Base-by-base conservation (phyloP, 2,113 vertebrate species). In the Sceloporus tristichus region DNA sequence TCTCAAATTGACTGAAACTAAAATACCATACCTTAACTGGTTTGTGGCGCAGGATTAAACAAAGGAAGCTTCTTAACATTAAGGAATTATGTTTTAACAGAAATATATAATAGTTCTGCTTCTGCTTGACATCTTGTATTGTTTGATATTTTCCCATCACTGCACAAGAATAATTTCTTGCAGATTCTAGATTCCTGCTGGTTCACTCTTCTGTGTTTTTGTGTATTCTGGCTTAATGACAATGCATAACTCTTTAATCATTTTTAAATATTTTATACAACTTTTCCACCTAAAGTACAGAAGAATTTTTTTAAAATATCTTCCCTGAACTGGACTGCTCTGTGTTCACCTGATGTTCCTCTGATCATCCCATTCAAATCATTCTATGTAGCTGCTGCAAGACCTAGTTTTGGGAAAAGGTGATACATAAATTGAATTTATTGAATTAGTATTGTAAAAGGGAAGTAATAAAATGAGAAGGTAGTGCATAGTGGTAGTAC, bases 1-100 rank as follows among this genome's bases (percentile, higher is more conserved):
- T 68, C 34, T 87, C 71, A 29, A n/a, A 42, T 71, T 87, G 77
- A 81, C 38, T 74, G n/a, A 79, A 27, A 73, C 54, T 21, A 21
- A 71, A 56, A 79, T 27, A 54, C 54, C 34, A 34, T 80, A 29
- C 5, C 34, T 80, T 87, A 42, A 65, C 9, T 16, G 13, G 11
- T 79, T 25, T 70, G 42, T 70, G 62, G 8, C 34, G 19, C 42
- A 25, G 19, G 29, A 86, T 86, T 54, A 70, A 54, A 62, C 9
- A 68, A 70, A 25, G 2, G 6, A 38, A 34, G 56, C 54, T 65
- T 79, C 29, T 40, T 59, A 25, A 38, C 10, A 9, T 48, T 38
- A 84, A 65, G 16, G 79, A 38, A 71, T 66, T 9, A 59, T 10
- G 9, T 19, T 54, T 16, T 40, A 19, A 59, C 62, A 86, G 29